These are phyloP conservation scores for Phasianus colchicus DNA, from an alignment of 2,113 vertebrate species.

Conservation along the genomic window DNA sequence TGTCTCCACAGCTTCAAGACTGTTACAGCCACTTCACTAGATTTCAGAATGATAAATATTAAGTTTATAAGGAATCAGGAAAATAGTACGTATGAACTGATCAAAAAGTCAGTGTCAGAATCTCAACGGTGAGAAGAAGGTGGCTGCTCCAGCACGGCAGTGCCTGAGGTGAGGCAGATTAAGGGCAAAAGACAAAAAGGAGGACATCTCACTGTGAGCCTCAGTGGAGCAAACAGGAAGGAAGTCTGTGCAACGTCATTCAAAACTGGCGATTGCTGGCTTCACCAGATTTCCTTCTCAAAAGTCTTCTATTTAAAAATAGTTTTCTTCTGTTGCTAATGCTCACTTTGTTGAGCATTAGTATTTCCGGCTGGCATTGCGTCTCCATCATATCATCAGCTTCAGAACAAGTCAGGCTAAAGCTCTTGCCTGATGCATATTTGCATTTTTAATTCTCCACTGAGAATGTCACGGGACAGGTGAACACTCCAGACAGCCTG, in stretches of 20 bases:
- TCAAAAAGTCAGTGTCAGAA: neutral
- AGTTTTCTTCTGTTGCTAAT: neutral
- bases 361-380: neutral
- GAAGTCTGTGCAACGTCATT: neutral
- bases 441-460: neutral
- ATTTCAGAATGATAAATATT: neutral
- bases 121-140: neutral
- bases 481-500: neutral
- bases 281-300: neutral
- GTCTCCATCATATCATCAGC: neutral
- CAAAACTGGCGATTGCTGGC: neutral
- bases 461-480: neutral
- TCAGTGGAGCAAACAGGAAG: neutral
- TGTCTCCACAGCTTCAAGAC: conserved; percentile 2
- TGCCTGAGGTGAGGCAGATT: neutral
- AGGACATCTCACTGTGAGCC: neutral
- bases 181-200: neutral
- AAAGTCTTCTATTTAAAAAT: neutral
- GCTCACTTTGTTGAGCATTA: neutral
- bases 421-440: neutral
- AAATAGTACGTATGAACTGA: neutral
- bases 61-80: neutral
- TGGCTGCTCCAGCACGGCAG: neutral
- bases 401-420: neutral
- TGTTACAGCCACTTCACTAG: neutral